Evolutionary conservation across 2,113 vertebrate genomes (phyloP).

Genomic region (Chloropsis cyanopogon): DNA sequence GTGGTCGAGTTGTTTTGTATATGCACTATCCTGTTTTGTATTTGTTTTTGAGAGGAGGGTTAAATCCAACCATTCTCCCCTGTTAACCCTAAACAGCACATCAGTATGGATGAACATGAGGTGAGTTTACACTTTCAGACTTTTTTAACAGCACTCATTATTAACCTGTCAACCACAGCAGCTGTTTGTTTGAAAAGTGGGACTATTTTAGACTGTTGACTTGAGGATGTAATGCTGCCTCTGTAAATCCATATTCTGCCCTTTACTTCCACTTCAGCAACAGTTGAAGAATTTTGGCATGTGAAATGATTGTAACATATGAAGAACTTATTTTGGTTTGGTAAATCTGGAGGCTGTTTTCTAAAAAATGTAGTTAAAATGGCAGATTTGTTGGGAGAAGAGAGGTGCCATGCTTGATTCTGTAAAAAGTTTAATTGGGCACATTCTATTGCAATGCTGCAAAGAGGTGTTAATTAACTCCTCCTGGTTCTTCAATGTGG

Average conservation of each 20-base stretch:
- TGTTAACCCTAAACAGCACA: background rate
- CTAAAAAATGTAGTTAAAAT: background rate
- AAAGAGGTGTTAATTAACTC: background rate
- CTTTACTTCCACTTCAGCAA: background rate
- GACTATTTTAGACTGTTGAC: background rate
- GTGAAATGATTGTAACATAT: background rate
- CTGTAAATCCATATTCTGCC: background rate
- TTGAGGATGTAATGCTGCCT: background rate
- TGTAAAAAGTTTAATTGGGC: background rate
- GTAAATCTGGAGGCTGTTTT: background rate
- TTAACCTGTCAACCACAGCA: background rate
- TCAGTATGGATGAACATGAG: background rate
- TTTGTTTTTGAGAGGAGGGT: background rate
- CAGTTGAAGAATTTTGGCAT: background rate
- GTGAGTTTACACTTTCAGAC: background rate
- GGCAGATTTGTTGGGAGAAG: background rate
- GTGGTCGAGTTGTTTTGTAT: background rate
- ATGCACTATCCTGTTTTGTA: background rate
- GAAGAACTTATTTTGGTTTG: background rate
- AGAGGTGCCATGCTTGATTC: background rate
- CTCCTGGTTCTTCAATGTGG: background rate
- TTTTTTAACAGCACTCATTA: background rate
- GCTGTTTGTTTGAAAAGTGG: background rate
- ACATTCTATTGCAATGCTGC: background rate
- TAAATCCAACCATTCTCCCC: background rate